These are phyloP conservation scores for Cathartes aura DNA, from an alignment of 2,113 vertebrate species.

Conservation along the genomic window DNA sequence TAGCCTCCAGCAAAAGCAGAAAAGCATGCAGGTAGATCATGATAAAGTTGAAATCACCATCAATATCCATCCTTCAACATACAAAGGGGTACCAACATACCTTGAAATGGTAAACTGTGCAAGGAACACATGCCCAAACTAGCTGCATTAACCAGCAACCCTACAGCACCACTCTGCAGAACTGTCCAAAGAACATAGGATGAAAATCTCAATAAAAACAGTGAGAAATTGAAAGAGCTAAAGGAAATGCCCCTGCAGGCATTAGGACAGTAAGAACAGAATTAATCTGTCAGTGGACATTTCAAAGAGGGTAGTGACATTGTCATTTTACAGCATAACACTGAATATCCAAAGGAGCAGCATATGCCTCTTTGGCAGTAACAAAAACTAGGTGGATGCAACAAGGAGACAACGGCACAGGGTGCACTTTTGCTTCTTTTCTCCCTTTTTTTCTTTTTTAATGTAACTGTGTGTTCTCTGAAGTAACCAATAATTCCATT, in stretches of 20 bases:
- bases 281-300: not conserved
- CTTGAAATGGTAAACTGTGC: not conserved
- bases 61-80: not conserved
- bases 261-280: not conserved
- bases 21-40: constrained; percentile 29
- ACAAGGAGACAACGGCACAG: not conserved
- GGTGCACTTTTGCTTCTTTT: not conserved
- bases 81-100: not conserved
- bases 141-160: not conserved
- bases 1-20: constrained; percentile 25
- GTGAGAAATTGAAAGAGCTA: not conserved
- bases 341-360: not conserved
- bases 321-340: not conserved
- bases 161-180: not conserved
- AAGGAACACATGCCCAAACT: not conserved
- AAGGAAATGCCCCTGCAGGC: not conserved
- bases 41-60: not conserved
- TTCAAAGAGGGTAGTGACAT: not conserved
- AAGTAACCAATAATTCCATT: not conserved
- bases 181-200: not conserved
- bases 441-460: not conserved
- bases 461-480: not conserved
- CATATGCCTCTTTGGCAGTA: not conserved
- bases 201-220: not conserved
- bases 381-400: not conserved